These are phyloP conservation scores for Melolontha melolontha DNA, from an alignment of 2,888 invertebrate species.

Conservation along the genomic window DNA sequence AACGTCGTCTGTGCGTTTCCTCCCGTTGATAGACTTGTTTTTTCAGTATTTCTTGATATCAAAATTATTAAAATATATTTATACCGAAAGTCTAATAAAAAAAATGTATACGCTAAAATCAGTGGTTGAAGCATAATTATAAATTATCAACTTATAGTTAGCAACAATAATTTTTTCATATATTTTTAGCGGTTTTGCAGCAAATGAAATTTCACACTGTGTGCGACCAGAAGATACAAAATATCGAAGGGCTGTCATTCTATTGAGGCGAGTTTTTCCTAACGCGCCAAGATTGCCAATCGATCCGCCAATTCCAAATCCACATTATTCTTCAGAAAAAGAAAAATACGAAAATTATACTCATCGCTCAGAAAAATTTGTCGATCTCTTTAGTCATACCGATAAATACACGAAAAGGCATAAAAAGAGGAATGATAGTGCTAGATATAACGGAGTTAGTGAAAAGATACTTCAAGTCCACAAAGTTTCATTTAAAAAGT, in stretches of 20 bases:
- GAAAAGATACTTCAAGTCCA: slow-evolving; percentile 42
- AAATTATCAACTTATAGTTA: too few species aligned
- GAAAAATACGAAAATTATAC: too few species aligned
- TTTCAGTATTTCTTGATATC: too few species aligned
- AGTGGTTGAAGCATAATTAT: too few species aligned
- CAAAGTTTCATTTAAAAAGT: slow-evolving; percentile 47
- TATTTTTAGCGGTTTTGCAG: slow-evolving; percentile 67
- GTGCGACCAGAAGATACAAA: slow-evolving; percentile 68
- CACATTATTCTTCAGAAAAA: too few species aligned
- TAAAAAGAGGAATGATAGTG: not conserved
- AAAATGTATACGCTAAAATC: too few species aligned
- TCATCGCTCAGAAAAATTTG: not conserved
- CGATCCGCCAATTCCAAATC: slow-evolving; percentile 37
- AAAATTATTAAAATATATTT: too few species aligned
- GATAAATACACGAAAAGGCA: not conserved
- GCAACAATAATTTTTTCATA: not conserved
- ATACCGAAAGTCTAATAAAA: too few species aligned
- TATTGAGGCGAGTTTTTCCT: slow-evolving; percentile 62
- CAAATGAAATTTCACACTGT: slow-evolving; percentile 69
- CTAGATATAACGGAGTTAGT: slow-evolving; percentile 7
- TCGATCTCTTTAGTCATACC: not conserved
- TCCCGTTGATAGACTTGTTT: too few species aligned
- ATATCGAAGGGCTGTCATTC: slow-evolving; percentile 67
- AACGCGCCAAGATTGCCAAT: slow-evolving; percentile 55
- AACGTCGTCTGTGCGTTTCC: too few species aligned